These are phyloP conservation scores for Thalassoma bifasciatum DNA, from an alignment of 2,113 vertebrate genomes.

Conservation along the genomic window DNA sequence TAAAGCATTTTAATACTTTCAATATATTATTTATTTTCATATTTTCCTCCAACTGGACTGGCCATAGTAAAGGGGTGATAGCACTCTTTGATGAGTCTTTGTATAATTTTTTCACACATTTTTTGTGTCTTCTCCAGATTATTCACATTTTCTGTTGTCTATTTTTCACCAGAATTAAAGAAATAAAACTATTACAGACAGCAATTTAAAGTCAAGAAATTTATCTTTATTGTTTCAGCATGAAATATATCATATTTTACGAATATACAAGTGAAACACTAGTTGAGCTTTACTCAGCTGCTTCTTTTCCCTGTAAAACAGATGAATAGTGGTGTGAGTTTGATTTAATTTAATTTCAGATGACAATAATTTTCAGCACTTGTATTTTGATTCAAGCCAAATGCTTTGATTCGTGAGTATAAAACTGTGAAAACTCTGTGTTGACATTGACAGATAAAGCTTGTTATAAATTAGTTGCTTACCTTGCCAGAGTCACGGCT, in stretches of 20 bases:
- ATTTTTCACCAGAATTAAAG: background rate
- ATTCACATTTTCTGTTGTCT: background rate
- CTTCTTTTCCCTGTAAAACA: conserved; percentile 45
- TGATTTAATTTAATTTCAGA: background rate
- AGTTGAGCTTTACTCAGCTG: conserved; percentile 39
- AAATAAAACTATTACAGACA: conserved; percentile 10
- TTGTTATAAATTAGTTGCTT: background rate
- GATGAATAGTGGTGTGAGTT: background rate
- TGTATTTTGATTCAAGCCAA: background rate
- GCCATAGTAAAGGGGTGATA: background rate
- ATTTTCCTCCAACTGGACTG: background rate
- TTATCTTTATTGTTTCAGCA: conserved; percentile 36
- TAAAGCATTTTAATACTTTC: background rate
- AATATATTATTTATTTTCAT: background rate
- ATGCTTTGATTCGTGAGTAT: background rate
- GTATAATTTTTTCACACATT: background rate
- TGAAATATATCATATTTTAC: conserved; percentile 23
- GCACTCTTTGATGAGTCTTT: background rate
- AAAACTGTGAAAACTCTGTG: background rate
- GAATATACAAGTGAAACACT: background rate
- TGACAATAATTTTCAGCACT: background rate
- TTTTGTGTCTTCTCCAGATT: background rate
- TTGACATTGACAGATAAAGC: background rate
- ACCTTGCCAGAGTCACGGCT: conserved; percentile 83
- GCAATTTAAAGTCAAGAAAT: background rate